Conservation (phyloP, 37 sponge, comb jelly and placozoan genomes). For the Bolinopsis microptera region DNA sequence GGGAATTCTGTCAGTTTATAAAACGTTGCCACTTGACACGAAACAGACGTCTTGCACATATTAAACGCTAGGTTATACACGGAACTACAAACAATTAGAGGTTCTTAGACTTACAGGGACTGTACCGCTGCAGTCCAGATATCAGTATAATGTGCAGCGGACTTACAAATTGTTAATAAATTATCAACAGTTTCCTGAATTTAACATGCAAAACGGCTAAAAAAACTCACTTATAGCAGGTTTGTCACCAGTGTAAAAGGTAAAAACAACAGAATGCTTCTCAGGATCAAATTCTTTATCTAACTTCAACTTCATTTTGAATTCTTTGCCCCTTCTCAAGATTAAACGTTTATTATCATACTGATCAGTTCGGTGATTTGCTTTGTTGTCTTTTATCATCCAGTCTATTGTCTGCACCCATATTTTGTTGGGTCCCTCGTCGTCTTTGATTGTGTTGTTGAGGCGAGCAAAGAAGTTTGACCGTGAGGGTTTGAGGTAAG, state of each 20-base stretch:
- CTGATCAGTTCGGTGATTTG: constrained; percentile 5
- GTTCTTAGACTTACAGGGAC: too few relatives aligned
- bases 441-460: constrained; percentile 45
- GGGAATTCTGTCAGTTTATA: too few relatives aligned
- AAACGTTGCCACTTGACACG: too few relatives aligned
- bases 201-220: too few relatives aligned
- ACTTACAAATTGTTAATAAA: too few relatives aligned
- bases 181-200: too few relatives aligned
- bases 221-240: constrained; percentile 22
- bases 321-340: constrained; percentile 36
- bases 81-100: too few relatives aligned
- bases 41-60: too few relatives aligned
- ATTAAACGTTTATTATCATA: constrained; percentile 42
- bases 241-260: constrained; percentile 51
- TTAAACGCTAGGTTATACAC: too few relatives aligned
- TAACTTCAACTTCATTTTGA: constrained; percentile 36
- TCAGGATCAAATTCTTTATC: constrained; percentile 37
- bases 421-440: not conserved
- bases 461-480: constrained; percentile 53
- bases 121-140: too few relatives aligned
- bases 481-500: not conserved
- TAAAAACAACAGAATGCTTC: constrained; percentile 3
- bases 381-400: not conserved
- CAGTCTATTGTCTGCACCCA: constrained; percentile 46
- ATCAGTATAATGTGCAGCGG: too few relatives aligned